Base-by-base conservation (phyloP, 2,888 invertebrate genomes). In the Aporophyla lueneburgensis region DNA sequence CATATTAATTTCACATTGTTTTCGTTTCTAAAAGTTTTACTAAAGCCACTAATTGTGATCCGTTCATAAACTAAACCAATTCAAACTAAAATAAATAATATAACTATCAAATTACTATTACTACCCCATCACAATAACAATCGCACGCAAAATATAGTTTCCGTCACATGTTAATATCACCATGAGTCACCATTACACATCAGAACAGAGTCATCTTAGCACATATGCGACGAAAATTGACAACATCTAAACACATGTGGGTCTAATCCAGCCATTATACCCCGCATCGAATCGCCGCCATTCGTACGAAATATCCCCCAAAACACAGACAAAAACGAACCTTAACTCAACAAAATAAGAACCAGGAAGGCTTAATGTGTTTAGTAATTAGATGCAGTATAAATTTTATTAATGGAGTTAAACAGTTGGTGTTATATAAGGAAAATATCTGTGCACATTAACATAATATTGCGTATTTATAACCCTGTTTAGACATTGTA, bases 351-450 rank as follows among this genome's bases (percentile, higher is more conserved):
- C 16, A 0, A n/a, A 0, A 14, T 81, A 89, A 90, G 81, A 71
- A 74, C 76, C 33, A 71, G 63, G 74, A 76, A 80, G 74, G 59
- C 74, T 75, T 67, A 71, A 67, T 56, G 71, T 71, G 75, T 85
- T 80, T 80, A 83, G 88, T 93, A 93, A 93, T 94, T 93, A 93
- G 89, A 91, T 88, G 90, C 89, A 85, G 80, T 86, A 90, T 92
- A 92, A 93, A 92, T 91, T 91, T 88, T 87, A 89, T 89, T 91
- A 90, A 91, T 91, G 90, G 89, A 87, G 87, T 88, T 88, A 89
- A 93, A 91, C 93, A 93, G 92, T 93, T 93, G 93, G 90, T 81
- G 89, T 87, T 87, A 91, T 92, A 91, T 90, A 89, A 90, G 89
- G 81, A 88, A 89, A 89, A 90, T 91, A 88, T 91, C 88, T 87